Percentiles rank a stretch among this genome's conserved stretches.
Conservation (phyloP, 2,888 invertebrate species). For the Scaptomyza tumidula region DNA sequence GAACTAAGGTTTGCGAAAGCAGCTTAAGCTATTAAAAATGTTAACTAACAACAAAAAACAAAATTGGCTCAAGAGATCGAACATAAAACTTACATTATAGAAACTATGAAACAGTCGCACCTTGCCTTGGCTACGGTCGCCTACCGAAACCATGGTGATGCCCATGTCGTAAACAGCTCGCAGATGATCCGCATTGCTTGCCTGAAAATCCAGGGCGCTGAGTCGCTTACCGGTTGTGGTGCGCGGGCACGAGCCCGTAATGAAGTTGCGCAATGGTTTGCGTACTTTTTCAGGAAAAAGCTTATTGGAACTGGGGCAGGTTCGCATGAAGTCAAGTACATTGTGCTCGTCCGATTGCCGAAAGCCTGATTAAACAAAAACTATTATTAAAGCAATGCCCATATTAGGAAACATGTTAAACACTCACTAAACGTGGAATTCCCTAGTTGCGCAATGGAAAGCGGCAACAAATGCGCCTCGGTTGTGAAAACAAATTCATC, state of each 20-base stretch:
- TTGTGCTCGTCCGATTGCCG: constrained; percentile 86
- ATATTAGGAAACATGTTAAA: neutral
- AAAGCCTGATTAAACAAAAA: constrained; percentile 81
- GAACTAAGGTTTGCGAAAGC: neutral
- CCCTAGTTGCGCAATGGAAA: constrained; percentile 90
- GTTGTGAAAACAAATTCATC: constrained; percentile 96
- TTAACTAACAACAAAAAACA: neutral
- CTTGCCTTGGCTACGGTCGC: constrained; percentile 89
- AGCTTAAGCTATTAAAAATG: neutral
- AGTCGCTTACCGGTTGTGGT: constrained; percentile 87
- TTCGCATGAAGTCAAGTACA: constrained; percentile 86
- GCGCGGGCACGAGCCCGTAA: constrained; percentile 91
- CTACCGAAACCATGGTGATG: constrained; percentile 93
- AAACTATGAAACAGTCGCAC: constrained; percentile 96
- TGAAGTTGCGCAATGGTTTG: constrained; percentile 92
- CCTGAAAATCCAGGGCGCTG: constrained; percentile 90
- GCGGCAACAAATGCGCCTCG: constrained; percentile 97
- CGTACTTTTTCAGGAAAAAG: constrained; percentile 93
- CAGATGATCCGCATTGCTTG: constrained; percentile 94
- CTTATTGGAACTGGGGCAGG: constrained; percentile 94
- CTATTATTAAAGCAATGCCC: neutral
- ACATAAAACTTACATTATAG: constrained; percentile 88
- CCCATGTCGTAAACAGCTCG: constrained; percentile 96
- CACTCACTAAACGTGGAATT: constrained; percentile 85
- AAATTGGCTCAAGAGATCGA: constrained; percentile 23